phyloP scores from a whole-genome alignment of 2,797 vertebrate species.

The Pangasius macronema region DNA sequence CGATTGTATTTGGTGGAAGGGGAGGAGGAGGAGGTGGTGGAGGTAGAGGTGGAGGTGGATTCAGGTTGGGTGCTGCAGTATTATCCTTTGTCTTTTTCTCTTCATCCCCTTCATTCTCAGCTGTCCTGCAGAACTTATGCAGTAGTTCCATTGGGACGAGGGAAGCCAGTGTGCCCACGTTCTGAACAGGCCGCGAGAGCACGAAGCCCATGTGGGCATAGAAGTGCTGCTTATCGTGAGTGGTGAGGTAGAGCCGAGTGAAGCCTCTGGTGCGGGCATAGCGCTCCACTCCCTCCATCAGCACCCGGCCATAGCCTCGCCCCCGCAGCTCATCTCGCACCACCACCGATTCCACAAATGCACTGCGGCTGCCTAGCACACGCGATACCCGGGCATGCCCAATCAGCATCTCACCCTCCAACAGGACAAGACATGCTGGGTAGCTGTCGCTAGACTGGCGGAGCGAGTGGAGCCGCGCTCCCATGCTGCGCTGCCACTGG shows the following conservation, averaged over 20 bases:
- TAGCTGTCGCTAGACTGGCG: conserved; percentile 85
- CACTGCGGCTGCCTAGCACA: conserved; percentile 76
- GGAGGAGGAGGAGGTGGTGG: not conserved
- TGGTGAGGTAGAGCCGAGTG: conserved; percentile 83
- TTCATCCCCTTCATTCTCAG: conserved; percentile 21
- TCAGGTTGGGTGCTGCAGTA: not conserved
- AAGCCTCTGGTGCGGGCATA: conserved; percentile 82
- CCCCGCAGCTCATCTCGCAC: conserved; percentile 82
- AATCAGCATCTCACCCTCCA: conserved; percentile 74
- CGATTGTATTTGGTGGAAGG: not conserved
- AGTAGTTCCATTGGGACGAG: conserved; percentile 78
- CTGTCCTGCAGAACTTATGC: conserved; percentile 71
- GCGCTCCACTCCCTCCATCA: conserved; percentile 88
- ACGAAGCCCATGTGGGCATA: conserved; percentile 87
- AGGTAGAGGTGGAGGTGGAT: not conserved
- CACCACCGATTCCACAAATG: conserved; percentile 92
- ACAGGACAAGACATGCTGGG: conserved; percentile 84
- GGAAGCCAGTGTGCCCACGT: conserved; percentile 75
- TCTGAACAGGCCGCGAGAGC: conserved; percentile 85
- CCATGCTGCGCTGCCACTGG: conserved; percentile 88
- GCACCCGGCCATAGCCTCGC: conserved; percentile 82
- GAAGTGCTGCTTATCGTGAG: conserved; percentile 91
- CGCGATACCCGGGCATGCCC: conserved; percentile 87
- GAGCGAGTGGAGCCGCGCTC: conserved; percentile 84
- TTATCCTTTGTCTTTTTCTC: conserved; percentile 5